phyloP scores from a whole-genome alignment of 2,888 invertebrate genomes.

The Xylota sylvarum region DNA sequence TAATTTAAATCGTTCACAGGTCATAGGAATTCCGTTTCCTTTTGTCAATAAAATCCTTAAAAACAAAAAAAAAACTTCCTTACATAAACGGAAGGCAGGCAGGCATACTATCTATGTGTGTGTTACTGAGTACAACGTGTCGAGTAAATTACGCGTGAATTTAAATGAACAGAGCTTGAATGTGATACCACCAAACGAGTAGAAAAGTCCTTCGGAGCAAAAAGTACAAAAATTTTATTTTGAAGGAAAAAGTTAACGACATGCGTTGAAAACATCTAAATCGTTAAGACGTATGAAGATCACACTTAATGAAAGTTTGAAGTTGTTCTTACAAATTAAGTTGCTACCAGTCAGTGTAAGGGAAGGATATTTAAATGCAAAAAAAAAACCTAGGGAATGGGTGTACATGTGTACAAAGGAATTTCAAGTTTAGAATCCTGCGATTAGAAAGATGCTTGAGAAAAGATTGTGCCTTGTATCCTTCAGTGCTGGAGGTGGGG shows the following conservation, averaged over 20 bases:
- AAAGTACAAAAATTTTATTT: not conserved
- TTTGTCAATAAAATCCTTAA: conserved; percentile 33
- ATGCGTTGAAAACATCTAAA: conserved; percentile 38
- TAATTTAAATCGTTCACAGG: conserved; percentile 50
- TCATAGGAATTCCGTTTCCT: conserved; percentile 29
- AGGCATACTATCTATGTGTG: not conserved
- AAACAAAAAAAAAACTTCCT: not conserved
- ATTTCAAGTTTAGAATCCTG: conserved; percentile 10
- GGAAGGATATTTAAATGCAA: not conserved
- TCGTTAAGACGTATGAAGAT: conserved; percentile 48
- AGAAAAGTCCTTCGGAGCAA: not conserved
- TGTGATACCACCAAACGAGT: conserved; percentile 1
- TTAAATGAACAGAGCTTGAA: conserved; percentile 28
- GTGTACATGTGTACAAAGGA: conserved; percentile 4
- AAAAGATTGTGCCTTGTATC: not conserved
- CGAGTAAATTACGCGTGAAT: conserved; percentile 49
- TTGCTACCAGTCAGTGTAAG: conserved; percentile 16
- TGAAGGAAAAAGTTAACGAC: not conserved
- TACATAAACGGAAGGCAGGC: not conserved
- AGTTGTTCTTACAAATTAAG: conserved; percentile 50
- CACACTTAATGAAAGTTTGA: conserved; percentile 57
- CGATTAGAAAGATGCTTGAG: conserved; percentile 26
- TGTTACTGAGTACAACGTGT: conserved; percentile 8
- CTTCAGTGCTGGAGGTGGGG: not conserved
- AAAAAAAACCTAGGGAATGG: not conserved